Conservation (phyloP, 2,888 invertebrate species). For the Diabrotica balteata region DNA sequence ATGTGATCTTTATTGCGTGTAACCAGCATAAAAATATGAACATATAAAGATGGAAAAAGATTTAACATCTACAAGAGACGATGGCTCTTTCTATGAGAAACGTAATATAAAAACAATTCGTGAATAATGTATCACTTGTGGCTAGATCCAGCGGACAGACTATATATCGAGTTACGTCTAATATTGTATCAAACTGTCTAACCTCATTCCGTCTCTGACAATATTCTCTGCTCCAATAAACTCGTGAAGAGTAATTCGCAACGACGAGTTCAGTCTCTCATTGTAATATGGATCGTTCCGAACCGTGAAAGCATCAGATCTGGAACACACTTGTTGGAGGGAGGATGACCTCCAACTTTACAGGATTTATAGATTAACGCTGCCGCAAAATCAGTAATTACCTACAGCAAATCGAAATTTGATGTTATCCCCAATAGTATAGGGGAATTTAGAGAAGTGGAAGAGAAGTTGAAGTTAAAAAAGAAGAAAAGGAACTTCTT, state of each 20-base stretch:
- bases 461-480: neutral
- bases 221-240: neutral
- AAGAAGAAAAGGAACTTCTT: neutral
- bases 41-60: no score
- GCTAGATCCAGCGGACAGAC: no score
- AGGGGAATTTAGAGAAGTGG: neutral
- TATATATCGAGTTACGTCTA: no score
- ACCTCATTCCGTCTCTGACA: no score
- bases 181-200: no score
- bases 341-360: slow-evolving; percentile 20
- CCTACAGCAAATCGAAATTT: slow-evolving; percentile 23
- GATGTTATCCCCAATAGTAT: slow-evolving; percentile 1
- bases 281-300: slow-evolving; percentile 30
- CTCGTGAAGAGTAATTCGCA: neutral
- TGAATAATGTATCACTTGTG: no score
- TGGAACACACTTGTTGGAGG: slow-evolving; percentile 33
- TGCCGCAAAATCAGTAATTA: slow-evolving; percentile 32
- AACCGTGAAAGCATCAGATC: slow-evolving; percentile 15
- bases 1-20: no score
- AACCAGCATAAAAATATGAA: no score
- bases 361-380: slow-evolving; percentile 31
- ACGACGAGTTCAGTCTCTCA: slow-evolving; percentile 4
- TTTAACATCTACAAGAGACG: no score
- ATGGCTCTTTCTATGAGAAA: no score
- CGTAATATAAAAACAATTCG: no score